These are phyloP conservation scores for Otolemur crassicaudatus DNA, from an alignment of 2,797 vertebrate species.

Conservation along the genomic window DNA sequence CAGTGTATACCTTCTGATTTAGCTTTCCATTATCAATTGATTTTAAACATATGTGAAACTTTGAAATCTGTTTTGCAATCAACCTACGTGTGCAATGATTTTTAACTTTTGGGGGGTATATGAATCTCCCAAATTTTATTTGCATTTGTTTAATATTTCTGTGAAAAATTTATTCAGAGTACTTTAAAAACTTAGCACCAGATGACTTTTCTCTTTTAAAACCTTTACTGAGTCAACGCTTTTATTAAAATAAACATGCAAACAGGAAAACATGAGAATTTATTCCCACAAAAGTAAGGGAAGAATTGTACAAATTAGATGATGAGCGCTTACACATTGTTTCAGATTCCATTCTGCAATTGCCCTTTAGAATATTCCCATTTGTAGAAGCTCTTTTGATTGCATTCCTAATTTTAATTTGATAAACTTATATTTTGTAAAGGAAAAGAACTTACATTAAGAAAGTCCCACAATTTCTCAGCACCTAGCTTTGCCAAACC, in stretches of 20 bases:
- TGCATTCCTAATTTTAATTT: constrained; percentile 49
- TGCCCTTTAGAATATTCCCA: constrained; percentile 7
- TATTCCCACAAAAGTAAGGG: neutral
- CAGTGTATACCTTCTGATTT: neutral
- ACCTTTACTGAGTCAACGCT: constrained; percentile 22
- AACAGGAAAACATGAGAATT: neutral
- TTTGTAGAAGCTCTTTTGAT: neutral
- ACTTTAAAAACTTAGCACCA: neutral
- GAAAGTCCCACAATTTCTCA: neutral
- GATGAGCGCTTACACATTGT: neutral
- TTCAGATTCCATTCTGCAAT: constrained; percentile 36
- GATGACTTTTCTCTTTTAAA: neutral
- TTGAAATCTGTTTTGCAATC: constrained; percentile 18
- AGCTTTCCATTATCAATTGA: neutral
- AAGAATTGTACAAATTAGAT: constrained; percentile 29
- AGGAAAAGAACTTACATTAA: constrained; percentile 1
- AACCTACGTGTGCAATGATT: neutral
- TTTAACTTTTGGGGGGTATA: neutral
- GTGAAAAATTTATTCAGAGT: neutral
- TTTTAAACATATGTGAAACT: constrained; percentile 30
- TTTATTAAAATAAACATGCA: constrained; percentile 7
- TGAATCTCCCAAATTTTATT: neutral
- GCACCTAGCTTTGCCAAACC: neutral
- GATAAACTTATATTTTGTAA: constrained; percentile 6
- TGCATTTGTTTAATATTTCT: neutral